Conservation (phyloP, 2,113 vertebrate genomes). For the Ophthalmolycus amberensis region DNA sequence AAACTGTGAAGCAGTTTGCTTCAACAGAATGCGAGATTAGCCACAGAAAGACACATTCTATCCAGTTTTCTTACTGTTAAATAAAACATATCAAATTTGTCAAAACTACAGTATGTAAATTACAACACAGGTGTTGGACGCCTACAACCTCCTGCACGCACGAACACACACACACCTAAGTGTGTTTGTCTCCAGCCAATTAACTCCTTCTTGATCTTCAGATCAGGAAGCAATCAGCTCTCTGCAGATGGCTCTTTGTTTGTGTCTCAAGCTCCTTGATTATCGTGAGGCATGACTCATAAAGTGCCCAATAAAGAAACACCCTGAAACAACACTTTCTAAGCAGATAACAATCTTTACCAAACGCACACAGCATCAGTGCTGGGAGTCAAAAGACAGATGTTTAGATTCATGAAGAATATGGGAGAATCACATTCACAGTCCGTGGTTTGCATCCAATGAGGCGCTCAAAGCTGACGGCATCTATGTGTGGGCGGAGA, state of each 20-base stretch:
- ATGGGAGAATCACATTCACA: not conserved
- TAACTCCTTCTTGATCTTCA: slow-evolving; percentile 48
- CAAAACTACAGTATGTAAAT: not conserved
- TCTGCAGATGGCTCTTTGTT: slow-evolving; percentile 65
- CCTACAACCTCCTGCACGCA: not conserved
- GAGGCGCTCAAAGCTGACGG: not conserved
- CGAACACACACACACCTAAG: not conserved
- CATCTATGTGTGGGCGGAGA: not conserved
- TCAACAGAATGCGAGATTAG: no score
- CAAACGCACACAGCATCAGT: not conserved
- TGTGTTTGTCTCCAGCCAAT: slow-evolving; percentile 52
- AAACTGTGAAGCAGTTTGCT: no score
- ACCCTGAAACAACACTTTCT: slow-evolving; percentile 26
- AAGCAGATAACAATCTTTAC: slow-evolving; percentile 1
- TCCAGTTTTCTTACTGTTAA: not conserved
- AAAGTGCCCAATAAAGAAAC: slow-evolving; percentile 51
- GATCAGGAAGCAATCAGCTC: slow-evolving; percentile 49
- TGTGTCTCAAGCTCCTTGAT: slow-evolving; percentile 50
- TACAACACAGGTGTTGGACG: slow-evolving; percentile 37
- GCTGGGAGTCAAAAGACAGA: not conserved
- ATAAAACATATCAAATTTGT: not conserved
- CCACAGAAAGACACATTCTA: no score
- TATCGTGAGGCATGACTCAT: slow-evolving; percentile 44
- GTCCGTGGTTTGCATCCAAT: not conserved
- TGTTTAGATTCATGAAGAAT: not conserved